phyloP scores from a whole-genome alignment of 2,797 vertebrate genomes.

The Sorex maritimensis region DNA sequence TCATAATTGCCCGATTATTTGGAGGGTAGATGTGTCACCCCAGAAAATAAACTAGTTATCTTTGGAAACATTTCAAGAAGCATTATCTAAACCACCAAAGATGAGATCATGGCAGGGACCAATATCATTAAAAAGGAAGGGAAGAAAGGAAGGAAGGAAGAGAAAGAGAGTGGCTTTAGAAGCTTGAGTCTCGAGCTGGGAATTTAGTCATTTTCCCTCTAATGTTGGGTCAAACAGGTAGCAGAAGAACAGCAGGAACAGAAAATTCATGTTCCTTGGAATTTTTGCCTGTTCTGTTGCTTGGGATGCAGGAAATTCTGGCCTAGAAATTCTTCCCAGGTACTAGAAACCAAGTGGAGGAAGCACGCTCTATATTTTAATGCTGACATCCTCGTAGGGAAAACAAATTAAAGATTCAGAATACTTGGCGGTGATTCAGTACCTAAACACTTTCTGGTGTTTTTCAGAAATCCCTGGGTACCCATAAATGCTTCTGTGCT shows the following conservation, averaged over 20 bases:
- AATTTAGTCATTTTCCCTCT: conserved; percentile 91
- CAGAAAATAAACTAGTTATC: conserved; percentile 86
- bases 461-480: conserved; percentile 90
- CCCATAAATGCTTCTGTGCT: conserved; percentile 89
- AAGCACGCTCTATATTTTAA: conserved; percentile 91
- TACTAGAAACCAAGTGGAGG: conserved; percentile 90
- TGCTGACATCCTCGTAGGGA: conserved; percentile 89
- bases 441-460: conserved; percentile 89
- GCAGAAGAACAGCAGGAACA: conserved; percentile 86
- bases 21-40: conserved; percentile 73
- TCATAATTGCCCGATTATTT: conserved; percentile 74
- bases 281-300: conserved; percentile 82
- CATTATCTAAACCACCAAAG: conserved; percentile 83
- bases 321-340: conserved; percentile 89
- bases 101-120: conserved; percentile 82
- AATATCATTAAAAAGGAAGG: conserved; percentile 39
- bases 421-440: conserved; percentile 90
- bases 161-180: conserved; percentile 72
- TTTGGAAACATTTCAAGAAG: conserved; percentile 81
- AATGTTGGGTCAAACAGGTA: conserved; percentile 86
- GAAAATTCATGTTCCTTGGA: conserved; percentile 74
- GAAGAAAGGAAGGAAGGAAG: too few species aligned
- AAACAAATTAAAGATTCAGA: conserved; percentile 90
- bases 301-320: conserved; percentile 87
- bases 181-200: conserved; percentile 81